A percentile compares a stretch with the other conserved stretches of the same genome.
phyloP scores from a whole-genome alignment of 2,797 vertebrate species.

The Hozukius guyotensis region DNA sequence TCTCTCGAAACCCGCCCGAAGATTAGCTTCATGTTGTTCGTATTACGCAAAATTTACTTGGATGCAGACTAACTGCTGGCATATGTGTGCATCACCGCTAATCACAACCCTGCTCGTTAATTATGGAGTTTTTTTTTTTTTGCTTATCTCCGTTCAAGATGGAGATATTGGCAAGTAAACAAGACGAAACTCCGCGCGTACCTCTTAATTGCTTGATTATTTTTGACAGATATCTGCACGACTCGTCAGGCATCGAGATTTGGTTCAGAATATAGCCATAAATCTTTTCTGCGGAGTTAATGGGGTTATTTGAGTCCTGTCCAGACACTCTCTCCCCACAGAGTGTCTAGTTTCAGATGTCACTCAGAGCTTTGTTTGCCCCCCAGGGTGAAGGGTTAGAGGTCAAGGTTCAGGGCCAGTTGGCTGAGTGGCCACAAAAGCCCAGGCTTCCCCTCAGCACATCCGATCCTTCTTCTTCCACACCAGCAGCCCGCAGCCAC shows the following conservation, averaged over 20 bases:
- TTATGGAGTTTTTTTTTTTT: constrained; percentile 40
- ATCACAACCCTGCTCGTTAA: constrained; percentile 60
- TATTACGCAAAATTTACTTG: constrained; percentile 59
- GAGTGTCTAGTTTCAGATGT: constrained; percentile 84
- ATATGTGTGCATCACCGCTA: constrained; percentile 49
- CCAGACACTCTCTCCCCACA: constrained; percentile 82
- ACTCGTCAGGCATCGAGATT: constrained; percentile 58
- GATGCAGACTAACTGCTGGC: constrained; percentile 48
- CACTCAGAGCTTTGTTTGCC: constrained; percentile 85
- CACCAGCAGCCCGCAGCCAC: constrained; percentile 63
- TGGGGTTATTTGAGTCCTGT: constrained; percentile 83
- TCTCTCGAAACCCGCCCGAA: constrained; percentile 30
- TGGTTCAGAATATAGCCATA: constrained; percentile 67
- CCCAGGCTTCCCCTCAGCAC: constrained; percentile 77
- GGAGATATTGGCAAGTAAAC: constrained; percentile 68
- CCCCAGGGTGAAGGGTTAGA: constrained; percentile 83
- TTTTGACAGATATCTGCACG: constrained; percentile 59
- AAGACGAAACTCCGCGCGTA: constrained; percentile 62
- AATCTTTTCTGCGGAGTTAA: constrained; percentile 81
- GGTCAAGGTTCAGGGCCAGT: constrained; percentile 85
- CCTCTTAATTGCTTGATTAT: constrained; percentile 71
- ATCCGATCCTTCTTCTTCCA: constrained; percentile 76
- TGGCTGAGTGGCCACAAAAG: constrained; percentile 83
- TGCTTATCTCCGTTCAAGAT: constrained; percentile 58
- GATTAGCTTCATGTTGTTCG: constrained; percentile 51